Conservation (phyloP, 2,113 vertebrate species). For the Nannobrachium achirus region DNA sequence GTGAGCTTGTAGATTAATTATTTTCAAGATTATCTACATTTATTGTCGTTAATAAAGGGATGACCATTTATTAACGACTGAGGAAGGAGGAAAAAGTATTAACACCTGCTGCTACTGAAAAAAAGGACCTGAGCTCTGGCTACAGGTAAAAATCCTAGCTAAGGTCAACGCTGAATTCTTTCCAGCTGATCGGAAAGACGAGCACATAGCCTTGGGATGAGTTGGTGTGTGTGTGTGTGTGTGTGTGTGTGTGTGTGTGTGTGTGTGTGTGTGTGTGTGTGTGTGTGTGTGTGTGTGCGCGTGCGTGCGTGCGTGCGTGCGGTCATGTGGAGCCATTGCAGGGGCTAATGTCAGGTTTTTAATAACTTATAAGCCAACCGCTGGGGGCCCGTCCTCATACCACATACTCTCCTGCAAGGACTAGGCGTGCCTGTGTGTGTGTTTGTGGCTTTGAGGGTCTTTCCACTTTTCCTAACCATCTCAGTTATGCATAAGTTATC, state of each 20-base stretch:
- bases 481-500: too few relatives aligned
- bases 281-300: slow-evolving; percentile 27
- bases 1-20: too few relatives aligned
- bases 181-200: not conserved
- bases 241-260: slow-evolving; percentile 11
- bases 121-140: not conserved
- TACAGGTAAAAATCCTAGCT: not conserved
- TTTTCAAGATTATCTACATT: too few relatives aligned
- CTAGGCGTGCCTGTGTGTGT: slow-evolving; percentile 1
- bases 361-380: slow-evolving; percentile 42
- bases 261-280: slow-evolving; percentile 17
- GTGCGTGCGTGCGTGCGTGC: slow-evolving; percentile 18
- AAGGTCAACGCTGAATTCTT: not conserved
- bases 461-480: not conserved
- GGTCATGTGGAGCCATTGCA: slow-evolving; percentile 3
- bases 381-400: slow-evolving; percentile 8
- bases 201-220: not conserved
- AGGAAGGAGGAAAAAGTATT: not conserved
- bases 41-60: too few relatives aligned
- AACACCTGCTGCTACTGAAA: too few relatives aligned
- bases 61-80: too few relatives aligned
- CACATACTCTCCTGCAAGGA: slow-evolving; percentile 5
- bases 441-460: not conserved
- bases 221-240: not conserved
- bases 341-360: slow-evolving; percentile 21